A percentile compares a stretch with the other conserved stretches of the same genome.
phyloP scores from a whole-genome alignment of 2,113 vertebrate species.

The Xenopus borealis region DNA sequence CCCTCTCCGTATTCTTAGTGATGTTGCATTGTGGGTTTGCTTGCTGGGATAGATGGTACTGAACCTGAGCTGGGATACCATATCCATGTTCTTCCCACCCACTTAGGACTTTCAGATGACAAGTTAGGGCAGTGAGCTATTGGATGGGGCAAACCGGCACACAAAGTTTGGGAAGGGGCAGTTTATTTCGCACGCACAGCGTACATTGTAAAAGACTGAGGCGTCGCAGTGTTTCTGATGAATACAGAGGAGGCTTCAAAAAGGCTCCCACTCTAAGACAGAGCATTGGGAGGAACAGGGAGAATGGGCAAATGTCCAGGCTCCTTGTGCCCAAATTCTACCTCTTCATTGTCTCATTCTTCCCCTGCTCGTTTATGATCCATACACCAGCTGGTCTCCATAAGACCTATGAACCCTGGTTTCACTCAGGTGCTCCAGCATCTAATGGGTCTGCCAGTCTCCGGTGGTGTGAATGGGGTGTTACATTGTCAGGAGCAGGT shows the following conservation, averaged over 20 bases:
- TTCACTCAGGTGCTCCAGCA: slow-evolving; percentile 31
- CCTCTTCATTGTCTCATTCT: slow-evolving; percentile 11
- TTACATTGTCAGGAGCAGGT: slow-evolving; percentile 21
- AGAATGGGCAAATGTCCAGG: slow-evolving; percentile 2
- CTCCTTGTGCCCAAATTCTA: slow-evolving; percentile 22
- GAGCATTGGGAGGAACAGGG: slow-evolving; percentile 22
- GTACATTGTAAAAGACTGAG: slow-evolving; percentile 46
- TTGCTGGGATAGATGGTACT: neutral
- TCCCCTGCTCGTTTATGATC: slow-evolving; percentile 18
- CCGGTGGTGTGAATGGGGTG: slow-evolving; percentile 40
- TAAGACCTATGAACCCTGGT: neutral
- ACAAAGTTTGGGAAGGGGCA: slow-evolving; percentile 22
- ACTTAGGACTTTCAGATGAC: slow-evolving; percentile 11
- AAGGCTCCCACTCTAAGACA: slow-evolving; percentile 27
- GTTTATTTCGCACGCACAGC: slow-evolving; percentile 46
- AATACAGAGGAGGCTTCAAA: slow-evolving; percentile 40
- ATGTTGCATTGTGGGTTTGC: neutral
- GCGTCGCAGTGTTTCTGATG: slow-evolving; percentile 42
- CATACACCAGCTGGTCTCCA: slow-evolving; percentile 14
- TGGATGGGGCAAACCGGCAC: slow-evolving; percentile 17
- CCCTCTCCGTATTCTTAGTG: neutral
- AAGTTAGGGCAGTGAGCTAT: slow-evolving; percentile 9
- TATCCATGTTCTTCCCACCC: neutral
- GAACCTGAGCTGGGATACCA: slow-evolving; percentile 20
- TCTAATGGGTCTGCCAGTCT: slow-evolving; percentile 42